Evolutionary conservation across 2,888 invertebrate genomes (phyloP).

Genomic region (Eucriotettix oculatus): DNA sequence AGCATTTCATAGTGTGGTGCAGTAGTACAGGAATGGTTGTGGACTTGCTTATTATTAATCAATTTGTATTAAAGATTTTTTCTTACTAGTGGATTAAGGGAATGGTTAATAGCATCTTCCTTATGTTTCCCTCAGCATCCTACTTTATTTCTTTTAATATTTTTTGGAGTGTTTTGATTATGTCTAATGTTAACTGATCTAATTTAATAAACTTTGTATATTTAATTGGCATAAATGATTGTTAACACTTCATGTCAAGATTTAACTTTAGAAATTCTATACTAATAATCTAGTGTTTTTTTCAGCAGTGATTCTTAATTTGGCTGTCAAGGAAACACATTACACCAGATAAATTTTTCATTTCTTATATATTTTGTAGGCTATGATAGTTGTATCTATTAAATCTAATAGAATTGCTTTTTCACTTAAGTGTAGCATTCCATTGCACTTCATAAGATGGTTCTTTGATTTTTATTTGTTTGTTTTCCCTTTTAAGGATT

Average conservation of each 20-base stretch:
- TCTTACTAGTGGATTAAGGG: constrained; percentile 1
- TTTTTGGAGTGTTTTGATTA: background rate
- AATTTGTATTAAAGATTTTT: background rate
- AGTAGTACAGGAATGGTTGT: constrained; percentile 9
- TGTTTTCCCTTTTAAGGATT: constrained; percentile 22
- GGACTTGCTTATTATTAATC: constrained; percentile 5
- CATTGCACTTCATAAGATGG: constrained; percentile 1
- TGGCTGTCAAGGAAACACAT: background rate
- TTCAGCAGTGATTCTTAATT: background rate
- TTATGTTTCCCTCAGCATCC: background rate
- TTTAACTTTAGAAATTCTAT: background rate
- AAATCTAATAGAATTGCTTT: background rate
- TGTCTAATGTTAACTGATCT: too few relatives aligned
- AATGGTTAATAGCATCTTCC: constrained; percentile 7
- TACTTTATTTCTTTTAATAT: background rate
- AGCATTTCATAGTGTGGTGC: constrained; percentile 4
- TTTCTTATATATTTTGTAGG: background rate
- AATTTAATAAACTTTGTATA: background rate
- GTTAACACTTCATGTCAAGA: background rate
- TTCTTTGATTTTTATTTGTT: constrained; percentile 9
- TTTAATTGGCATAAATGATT: background rate
- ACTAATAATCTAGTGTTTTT: background rate
- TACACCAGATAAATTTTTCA: background rate
- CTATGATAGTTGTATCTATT: background rate
- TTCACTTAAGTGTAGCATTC: constrained; percentile 5